These are phyloP conservation scores for Mugil cephalus DNA, from an alignment of 2,113 vertebrate genomes.

Conservation along the genomic window DNA sequence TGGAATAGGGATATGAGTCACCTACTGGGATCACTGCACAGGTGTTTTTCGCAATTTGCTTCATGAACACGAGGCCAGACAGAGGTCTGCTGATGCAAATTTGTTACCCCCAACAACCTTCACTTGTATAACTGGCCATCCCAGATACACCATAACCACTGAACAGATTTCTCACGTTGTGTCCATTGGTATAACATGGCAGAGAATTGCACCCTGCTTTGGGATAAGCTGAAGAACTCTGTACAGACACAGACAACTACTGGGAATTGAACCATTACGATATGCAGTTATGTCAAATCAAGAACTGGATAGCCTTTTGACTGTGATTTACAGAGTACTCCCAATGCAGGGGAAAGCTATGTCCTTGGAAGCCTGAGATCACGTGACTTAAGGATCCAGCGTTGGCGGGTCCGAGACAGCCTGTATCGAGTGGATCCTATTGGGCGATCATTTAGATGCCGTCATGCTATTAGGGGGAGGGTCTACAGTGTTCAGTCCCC, in stretches of 20 bases:
- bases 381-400: no score
- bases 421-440: no score
- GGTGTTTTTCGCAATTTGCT: neutral
- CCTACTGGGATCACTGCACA: neutral
- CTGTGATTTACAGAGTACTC: neutral
- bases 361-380: no score
- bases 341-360: no score
- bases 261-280: neutral
- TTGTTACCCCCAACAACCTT: neutral
- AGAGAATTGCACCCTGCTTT: slow-evolving; percentile 7
- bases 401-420: no score
- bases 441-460: no score
- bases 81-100: neutral
- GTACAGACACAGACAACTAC: neutral
- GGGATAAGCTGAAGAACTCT: neutral
- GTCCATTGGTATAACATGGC: neutral
- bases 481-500: no score
- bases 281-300: slow-evolving; percentile 1
- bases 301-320: neutral
- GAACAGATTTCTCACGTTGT: neutral
- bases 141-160: neutral
- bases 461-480: no score
- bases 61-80: neutral
- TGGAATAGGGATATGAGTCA: neutral
- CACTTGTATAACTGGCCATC: neutral